These are phyloP conservation scores for Parthenolecanium corni DNA, from an alignment of 2,888 invertebrate genomes.

Conservation along the genomic window DNA sequence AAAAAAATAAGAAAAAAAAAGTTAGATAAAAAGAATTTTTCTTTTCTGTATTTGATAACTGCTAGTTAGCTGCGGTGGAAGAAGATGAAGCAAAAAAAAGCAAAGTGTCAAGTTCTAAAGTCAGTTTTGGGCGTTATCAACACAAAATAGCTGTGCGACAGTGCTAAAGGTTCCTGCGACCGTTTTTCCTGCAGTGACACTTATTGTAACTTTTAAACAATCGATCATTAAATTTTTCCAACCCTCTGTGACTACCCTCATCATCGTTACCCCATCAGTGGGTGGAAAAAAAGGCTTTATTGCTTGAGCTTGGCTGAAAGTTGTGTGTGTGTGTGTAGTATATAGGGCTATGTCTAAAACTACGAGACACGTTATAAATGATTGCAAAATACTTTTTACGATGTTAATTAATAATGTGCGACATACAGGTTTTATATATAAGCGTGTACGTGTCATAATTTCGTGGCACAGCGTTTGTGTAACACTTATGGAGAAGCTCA, in stretches of 20 bases:
- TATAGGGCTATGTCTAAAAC: conserved; percentile 4
- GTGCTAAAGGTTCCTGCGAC: too few species aligned
- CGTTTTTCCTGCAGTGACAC: conserved; percentile 10
- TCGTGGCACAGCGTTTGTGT: not conserved
- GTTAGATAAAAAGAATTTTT: too few species aligned
- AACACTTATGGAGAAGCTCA: not conserved
- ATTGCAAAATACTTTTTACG: conserved; percentile 22
- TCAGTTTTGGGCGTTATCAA: too few species aligned
- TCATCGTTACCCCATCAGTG: too few species aligned
- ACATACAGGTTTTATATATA: conserved; percentile 5
- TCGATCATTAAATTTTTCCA: conserved; percentile 22
- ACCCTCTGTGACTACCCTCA: not conserved
- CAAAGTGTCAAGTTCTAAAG: too few species aligned
- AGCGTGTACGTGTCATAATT: conserved; percentile 17
- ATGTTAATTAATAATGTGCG: conserved; percentile 22
- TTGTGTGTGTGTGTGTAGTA: not conserved
- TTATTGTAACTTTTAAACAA: conserved; percentile 19
- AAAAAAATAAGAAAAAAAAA: too few species aligned
- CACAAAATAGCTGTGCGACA: too few species aligned
- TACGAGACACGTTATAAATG: conserved; percentile 16
- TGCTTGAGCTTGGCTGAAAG: too few species aligned
- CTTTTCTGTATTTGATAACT: too few species aligned
- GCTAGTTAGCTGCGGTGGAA: too few species aligned
- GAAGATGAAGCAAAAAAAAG: too few species aligned
- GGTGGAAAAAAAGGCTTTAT: too few species aligned